Base-by-base conservation (phyloP, 2,888 invertebrate species). In the Celastrina argiolus region DNA sequence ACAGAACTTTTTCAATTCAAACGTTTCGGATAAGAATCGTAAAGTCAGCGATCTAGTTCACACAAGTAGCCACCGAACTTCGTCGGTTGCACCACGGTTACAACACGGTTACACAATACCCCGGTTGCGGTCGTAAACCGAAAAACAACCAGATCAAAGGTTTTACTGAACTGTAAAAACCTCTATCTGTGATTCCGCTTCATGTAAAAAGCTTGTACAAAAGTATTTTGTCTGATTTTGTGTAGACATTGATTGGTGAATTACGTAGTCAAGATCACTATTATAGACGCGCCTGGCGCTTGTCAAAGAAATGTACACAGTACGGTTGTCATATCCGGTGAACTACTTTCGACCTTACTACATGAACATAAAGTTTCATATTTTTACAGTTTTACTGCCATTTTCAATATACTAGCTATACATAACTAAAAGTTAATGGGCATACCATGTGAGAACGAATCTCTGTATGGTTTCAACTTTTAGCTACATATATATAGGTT, bases 1-100 rank as follows among this genome's bases (percentile, higher is more conserved):
- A 6, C 14, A 51, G 12, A 51, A 51, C 51, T 51, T 51, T 51
- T 51, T 41, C 31, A 56, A 66, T 63, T n/a, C 22, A 67, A 64
- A 67, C 64, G 65, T 72, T 80, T 80, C 76, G 7, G 31, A 77
- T 69, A 69, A 28, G 70, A 56, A 69, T 79, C 81, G 76, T 81
- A 78, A 81, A 81, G 61, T 68, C 16, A 5, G 28, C 56, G 61
- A 71, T 77, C 74, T 75, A 73, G 74, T 75, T 51, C 75, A 78
- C 74, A 73, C 75, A 72, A 69, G 71, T 69, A 51, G 51, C 22
- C 10, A 12, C 36, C 12, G 22, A 51, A 51, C 16, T 45, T 45
- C 18, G 45, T 45, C 45, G 10, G 45, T 18, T 45, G 18, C 45
- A 18, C 18, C 45, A 45, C 16, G 14, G 16, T 18, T 16, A 16